Evolutionary conservation across 1,140 invertebrate genomes (phyloP).

Genomic region (Samia ricini): DNA sequence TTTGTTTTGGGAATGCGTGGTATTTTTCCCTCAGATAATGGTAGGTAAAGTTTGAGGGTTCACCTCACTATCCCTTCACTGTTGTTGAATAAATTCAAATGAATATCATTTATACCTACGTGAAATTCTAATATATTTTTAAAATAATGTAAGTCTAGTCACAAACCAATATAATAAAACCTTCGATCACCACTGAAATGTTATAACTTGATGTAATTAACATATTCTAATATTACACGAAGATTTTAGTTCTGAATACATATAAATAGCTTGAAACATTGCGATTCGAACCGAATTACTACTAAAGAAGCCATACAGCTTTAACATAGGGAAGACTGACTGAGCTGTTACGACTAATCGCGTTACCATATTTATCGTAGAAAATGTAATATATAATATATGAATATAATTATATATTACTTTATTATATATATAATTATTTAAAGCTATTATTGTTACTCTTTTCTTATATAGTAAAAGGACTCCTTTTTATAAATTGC

Average conservation of each 20-base stretch:
- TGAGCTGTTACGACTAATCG: slow-evolving; percentile 11
- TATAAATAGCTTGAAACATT: background rate
- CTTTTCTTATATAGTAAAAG: no score
- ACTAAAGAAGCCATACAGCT: background rate
- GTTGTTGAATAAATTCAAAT: no score
- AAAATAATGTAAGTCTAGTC: no score
- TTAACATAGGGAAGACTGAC: slow-evolving; percentile 15
- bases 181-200: background rate
- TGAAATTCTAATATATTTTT: no score
- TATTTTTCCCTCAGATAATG: background rate
- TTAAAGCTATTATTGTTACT: no score
- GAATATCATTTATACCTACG: no score
- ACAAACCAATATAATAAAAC: no score
- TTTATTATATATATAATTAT: no score
- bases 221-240: background rate
- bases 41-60: background rate
- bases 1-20: background rate
- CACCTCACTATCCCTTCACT: background rate
- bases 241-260: background rate
- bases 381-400: background rate
- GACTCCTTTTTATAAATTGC: no score
- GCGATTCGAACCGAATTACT: background rate
- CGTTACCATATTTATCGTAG: slow-evolving; percentile 14
- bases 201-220: background rate
- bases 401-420: no score